Conservation (phyloP, 1,140 invertebrate species). For the Listronotus bonariensis region DNA sequence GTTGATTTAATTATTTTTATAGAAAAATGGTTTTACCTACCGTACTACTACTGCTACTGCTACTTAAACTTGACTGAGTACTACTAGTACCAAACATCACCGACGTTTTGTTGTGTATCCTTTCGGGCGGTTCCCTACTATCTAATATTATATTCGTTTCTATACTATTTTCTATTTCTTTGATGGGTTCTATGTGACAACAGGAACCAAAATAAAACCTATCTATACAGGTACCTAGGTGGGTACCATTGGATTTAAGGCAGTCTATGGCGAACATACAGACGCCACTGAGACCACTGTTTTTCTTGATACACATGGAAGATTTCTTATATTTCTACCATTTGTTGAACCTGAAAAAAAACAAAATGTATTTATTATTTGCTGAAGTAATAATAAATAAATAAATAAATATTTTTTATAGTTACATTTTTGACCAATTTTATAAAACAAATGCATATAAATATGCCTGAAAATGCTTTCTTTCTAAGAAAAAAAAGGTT, state of each 20-base stretch:
- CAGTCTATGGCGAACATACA: conserved; percentile 96
- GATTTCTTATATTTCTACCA: conserved; percentile 83
- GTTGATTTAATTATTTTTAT: too few species aligned
- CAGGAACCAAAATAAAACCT: conserved; percentile 91
- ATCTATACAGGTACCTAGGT: conserved; percentile 89
- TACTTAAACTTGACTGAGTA: conserved; percentile 4
- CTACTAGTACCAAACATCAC: conserved; percentile 36
- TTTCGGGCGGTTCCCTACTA: conserved; percentile 54
- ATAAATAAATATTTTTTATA: too few species aligned
- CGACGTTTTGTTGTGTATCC: conserved; percentile 49
- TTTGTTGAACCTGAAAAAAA: conserved; percentile 65
- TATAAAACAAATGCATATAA: too few species aligned
- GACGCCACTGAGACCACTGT: conserved; percentile 73
- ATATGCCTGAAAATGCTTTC: too few species aligned
- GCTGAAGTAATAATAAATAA: too few species aligned
- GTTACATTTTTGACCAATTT: too few species aligned
- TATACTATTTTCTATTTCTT: conserved; percentile 60
- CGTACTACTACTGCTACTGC: neutral
- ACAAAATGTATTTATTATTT: conserved; percentile 17
- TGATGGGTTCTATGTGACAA: conserved; percentile 68
- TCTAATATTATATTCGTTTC: conserved; percentile 60
- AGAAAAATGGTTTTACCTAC: conserved; percentile 29
- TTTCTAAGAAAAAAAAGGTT: too few species aligned
- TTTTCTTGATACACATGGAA: conserved; percentile 81
- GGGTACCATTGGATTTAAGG: conserved; percentile 86